phyloP scores from a whole-genome alignment of 1,140 invertebrate genomes.

The Aphelinus atriplicis region DNA sequence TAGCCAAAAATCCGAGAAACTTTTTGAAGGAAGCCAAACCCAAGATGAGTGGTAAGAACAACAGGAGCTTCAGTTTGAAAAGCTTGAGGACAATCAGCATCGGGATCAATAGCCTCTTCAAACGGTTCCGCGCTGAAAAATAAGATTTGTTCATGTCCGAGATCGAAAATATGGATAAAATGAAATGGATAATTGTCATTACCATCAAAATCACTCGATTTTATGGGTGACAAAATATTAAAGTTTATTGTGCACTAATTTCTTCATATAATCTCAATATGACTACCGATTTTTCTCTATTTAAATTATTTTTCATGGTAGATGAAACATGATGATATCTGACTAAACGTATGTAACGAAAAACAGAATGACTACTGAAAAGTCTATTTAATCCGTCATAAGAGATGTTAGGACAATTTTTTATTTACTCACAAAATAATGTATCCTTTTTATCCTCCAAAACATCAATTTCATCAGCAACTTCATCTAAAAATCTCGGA shows the following conservation, averaged over 20 bases:
- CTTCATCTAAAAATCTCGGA: constrained; percentile 83
- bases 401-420: not conserved
- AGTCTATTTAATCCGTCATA: constrained; percentile 9
- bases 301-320: too few species aligned
- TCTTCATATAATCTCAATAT: too few species aligned
- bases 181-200: too few species aligned
- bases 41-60: constrained; percentile 83
- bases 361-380: not conserved
- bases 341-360: not conserved
- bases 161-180: too few species aligned
- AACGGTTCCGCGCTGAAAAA: constrained; percentile 76
- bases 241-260: too few species aligned
- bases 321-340: not conserved
- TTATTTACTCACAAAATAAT: constrained; percentile 76
- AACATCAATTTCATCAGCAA: constrained; percentile 81
- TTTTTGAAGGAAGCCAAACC: constrained; percentile 86
- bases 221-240: too few species aligned
- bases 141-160: not conserved
- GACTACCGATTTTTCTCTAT: too few species aligned
- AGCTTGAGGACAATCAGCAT: constrained; percentile 82
- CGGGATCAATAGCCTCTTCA: constrained; percentile 85
- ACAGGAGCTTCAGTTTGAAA: constrained; percentile 83
- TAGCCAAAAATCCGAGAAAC: constrained; percentile 79
- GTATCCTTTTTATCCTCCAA: constrained; percentile 82
- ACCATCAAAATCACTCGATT: too few species aligned